phyloP scores from a whole-genome alignment of 1,140 invertebrate genomes.

The Cylas formicarius region DNA sequence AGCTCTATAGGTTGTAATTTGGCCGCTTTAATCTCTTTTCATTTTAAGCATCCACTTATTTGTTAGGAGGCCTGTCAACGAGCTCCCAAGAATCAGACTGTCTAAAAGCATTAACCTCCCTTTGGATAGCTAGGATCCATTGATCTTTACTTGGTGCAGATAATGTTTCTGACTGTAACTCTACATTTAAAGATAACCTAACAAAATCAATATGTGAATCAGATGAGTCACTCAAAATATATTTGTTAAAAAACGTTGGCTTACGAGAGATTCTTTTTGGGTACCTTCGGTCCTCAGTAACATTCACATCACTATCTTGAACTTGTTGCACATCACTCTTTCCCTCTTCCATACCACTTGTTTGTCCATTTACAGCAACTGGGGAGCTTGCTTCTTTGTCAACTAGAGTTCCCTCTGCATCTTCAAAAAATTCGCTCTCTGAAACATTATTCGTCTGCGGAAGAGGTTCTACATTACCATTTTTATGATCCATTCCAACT shows the following conservation, averaged over 20 bases:
- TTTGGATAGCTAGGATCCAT: constrained; percentile 28
- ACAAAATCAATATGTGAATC: constrained; percentile 6
- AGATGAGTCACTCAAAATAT: constrained; percentile 1
- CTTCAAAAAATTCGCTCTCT: not conserved
- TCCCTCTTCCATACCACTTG: not conserved
- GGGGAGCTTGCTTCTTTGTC: not conserved
- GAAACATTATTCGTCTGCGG: too few relatives aligned
- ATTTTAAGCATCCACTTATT: constrained; percentile 43
- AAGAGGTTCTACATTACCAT: too few relatives aligned
- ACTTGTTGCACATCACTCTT: not conserved
- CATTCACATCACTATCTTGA: constrained; percentile 2
- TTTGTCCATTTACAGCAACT: not conserved
- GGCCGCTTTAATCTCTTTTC: constrained; percentile 33
- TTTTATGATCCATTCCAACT: constrained; percentile 1
- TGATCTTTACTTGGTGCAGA: constrained; percentile 9
- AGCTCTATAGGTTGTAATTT: constrained; percentile 32
- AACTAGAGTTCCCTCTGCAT: not conserved
- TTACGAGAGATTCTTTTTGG: too few relatives aligned
- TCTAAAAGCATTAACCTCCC: constrained; percentile 31
- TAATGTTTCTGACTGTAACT: constrained; percentile 19
- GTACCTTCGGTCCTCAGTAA: not conserved
- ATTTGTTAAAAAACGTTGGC: constrained; percentile 3
- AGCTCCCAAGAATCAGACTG: constrained; percentile 40
- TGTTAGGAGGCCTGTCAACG: constrained; percentile 25
- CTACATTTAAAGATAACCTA: constrained; percentile 10